Percentiles rank a stretch among this genome's conserved stretches.
Evolutionary conservation across 2,888 invertebrate species (phyloP).

Genomic region (Notocelia uddmanniana): DNA sequence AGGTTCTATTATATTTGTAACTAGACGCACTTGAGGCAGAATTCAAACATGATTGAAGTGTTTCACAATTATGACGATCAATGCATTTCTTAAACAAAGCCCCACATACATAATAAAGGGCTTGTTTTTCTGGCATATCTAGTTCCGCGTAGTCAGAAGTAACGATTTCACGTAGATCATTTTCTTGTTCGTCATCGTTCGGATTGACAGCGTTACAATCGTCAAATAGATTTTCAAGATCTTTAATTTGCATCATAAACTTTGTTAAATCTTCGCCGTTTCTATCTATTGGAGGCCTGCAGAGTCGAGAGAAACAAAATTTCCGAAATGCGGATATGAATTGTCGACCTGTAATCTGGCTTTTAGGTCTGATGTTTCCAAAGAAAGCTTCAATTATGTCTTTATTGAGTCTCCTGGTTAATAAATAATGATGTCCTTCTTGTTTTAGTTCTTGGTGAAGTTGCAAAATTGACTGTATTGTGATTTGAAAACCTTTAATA

Average conservation of each 20-base stretch:
- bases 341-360: constrained; percentile 3
- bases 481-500: constrained; percentile 3
- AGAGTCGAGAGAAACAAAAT: constrained; percentile 20
- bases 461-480: not conserved
- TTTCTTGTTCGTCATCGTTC: constrained; percentile 26
- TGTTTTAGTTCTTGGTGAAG: constrained; percentile 7
- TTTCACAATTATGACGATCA: constrained; percentile 9
- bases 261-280: constrained; percentile 45
- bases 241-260: constrained; percentile 24
- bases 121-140: constrained; percentile 43
- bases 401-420: constrained; percentile 35
- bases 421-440: constrained; percentile 18
- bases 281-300: constrained; percentile 40
- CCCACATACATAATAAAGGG: constrained; percentile 39
- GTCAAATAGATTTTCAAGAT: not conserved
- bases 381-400: constrained; percentile 24
- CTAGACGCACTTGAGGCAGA: not conserved
- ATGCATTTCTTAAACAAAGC: constrained; percentile 33
- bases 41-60: not conserved
- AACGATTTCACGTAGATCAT: constrained; percentile 27
- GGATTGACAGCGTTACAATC: not conserved
- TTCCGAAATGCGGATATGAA: constrained; percentile 37
- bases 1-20: not conserved
- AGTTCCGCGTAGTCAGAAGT: constrained; percentile 34
- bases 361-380: constrained; percentile 28